These are phyloP conservation scores for Eueides isabella DNA, from an alignment of 1,140 invertebrate species.

Conservation along the genomic window DNA sequence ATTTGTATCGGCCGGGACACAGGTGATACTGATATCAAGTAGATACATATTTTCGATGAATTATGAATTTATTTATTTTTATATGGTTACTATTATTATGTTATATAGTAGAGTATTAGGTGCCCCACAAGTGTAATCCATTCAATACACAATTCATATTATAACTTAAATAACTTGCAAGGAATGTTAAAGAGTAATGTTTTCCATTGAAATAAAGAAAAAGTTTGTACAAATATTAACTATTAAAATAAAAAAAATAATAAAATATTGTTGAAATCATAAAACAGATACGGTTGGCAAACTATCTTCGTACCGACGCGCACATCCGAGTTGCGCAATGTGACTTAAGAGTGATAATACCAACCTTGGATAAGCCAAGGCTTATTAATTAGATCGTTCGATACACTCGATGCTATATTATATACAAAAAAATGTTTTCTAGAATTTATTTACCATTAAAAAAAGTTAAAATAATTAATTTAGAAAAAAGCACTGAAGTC, in stretches of 20 bases:
- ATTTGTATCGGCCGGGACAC: background rate
- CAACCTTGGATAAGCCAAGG: slow-evolving; percentile 62
- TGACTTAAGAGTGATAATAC: slow-evolving; percentile 53
- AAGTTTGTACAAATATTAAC: background rate
- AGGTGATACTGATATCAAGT: background rate
- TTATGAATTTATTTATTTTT: background rate
- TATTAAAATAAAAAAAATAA: background rate
- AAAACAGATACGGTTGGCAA: slow-evolving; percentile 48
- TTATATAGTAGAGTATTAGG: too few relatives aligned
- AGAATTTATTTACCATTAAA: slow-evolving; percentile 22
- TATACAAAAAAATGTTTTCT: slow-evolving; percentile 7
- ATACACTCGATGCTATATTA: slow-evolving; percentile 35
- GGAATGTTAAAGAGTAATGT: background rate
- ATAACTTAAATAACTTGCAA: background rate
- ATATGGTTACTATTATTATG: too few relatives aligned
- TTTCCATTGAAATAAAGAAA: background rate
- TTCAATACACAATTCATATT: too few relatives aligned
- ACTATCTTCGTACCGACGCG: slow-evolving; percentile 52
- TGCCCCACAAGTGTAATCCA: too few relatives aligned
- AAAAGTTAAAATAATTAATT: slow-evolving; percentile 13
- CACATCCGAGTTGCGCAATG: slow-evolving; percentile 64
- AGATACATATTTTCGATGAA: background rate
- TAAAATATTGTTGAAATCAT: slow-evolving; percentile 7
- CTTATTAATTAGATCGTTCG: slow-evolving; percentile 54
- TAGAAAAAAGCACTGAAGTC: background rate